Evolutionary conservation across 2,113 vertebrate species (phyloP).

Genomic region (Tauraco erythrolophus): DNA sequence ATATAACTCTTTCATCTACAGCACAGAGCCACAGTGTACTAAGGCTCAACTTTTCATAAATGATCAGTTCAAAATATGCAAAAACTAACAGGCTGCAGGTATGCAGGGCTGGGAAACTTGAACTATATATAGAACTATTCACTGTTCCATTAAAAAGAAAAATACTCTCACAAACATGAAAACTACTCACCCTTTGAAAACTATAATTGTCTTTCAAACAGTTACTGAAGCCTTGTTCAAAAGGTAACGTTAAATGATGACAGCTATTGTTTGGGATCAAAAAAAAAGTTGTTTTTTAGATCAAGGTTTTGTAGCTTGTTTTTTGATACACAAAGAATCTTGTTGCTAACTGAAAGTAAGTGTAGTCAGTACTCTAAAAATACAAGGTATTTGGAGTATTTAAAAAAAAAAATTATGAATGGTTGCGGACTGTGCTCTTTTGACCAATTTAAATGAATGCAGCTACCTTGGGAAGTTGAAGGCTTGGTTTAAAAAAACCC

Average conservation of each 20-base stretch:
- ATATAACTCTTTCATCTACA: background rate
- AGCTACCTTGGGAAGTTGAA: background rate
- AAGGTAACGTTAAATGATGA: background rate
- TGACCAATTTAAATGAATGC: background rate
- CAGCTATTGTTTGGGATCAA: background rate
- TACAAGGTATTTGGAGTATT: background rate
- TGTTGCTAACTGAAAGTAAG: background rate
- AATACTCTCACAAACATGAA: background rate
- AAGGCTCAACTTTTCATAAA: background rate
- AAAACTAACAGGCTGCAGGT: background rate
- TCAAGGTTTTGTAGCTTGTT: background rate
- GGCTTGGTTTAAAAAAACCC: background rate
- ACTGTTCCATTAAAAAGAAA: background rate
- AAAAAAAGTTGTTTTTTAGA: background rate
- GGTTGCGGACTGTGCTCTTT: background rate
- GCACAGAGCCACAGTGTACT: fast-evolving
- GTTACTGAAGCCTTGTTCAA: background rate
- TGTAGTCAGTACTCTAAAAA: background rate
- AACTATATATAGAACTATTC: background rate
- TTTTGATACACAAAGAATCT: background rate
- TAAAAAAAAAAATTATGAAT: background rate
- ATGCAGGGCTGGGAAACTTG: background rate
- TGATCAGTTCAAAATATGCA: background rate
- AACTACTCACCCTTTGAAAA: background rate
- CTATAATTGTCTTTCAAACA: background rate